Percentiles rank a stretch among this genome's conserved stretches.
Evolutionary conservation across 2,113 vertebrate species (phyloP).

Genomic region (Anarhynchus alexandrinus): DNA sequence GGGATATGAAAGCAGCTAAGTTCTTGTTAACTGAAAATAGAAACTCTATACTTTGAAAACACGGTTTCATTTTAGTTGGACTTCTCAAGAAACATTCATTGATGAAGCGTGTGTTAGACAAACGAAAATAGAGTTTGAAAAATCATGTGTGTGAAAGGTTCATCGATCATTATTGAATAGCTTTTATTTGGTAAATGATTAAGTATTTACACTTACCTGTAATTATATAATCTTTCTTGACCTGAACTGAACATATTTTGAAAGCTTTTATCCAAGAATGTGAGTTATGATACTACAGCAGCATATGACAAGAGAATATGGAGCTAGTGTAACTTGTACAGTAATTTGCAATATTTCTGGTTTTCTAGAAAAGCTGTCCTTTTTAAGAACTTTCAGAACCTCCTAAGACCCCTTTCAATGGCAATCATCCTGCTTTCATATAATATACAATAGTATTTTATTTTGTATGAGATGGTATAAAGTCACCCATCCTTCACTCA

Average conservation of each 20-base stretch:
- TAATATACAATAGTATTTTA: not conserved
- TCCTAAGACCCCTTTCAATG: not conserved
- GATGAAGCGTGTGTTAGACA: not conserved
- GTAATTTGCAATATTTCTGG: not conserved
- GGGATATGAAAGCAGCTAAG: not conserved
- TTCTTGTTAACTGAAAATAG: not conserved
- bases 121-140: not conserved
- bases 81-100: not conserved
- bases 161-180: not conserved
- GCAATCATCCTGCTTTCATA: not conserved
- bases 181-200: not conserved
- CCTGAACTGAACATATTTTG: not conserved
- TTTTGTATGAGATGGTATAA: not conserved
- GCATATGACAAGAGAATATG: not conserved
- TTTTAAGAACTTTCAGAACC: not conserved
- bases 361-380: not conserved
- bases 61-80: fast-evolving
- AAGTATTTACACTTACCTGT: not conserved
- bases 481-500: not conserved
- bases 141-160: not conserved
- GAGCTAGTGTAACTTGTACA: not conserved
- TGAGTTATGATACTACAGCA: not conserved
- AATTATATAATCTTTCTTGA: not conserved
- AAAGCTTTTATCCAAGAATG: not conserved
- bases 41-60: not conserved